Evolutionary conservation across 2,888 invertebrate genomes (phyloP).

Genomic region (Antheraea yamamai): DNA sequence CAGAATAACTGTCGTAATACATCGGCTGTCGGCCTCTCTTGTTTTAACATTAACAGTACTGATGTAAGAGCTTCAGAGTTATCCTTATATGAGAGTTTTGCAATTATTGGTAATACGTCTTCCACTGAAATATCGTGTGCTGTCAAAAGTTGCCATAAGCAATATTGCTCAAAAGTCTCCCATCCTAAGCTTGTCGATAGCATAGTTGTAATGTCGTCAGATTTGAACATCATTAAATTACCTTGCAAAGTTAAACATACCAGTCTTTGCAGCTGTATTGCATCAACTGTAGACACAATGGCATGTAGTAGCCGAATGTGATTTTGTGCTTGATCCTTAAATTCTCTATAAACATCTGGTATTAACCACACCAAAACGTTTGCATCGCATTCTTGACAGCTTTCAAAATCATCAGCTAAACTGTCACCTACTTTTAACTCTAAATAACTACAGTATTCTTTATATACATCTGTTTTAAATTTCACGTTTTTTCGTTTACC

Average conservation of each 20-base stretch:
- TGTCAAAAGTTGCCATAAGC: conserved; percentile 97
- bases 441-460: conserved; percentile 91
- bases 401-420: conserved; percentile 91
- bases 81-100: conserved; percentile 89
- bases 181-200: conserved; percentile 93
- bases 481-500: conserved; percentile 82
- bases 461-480: conserved; percentile 93
- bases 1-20: conserved; percentile 92
- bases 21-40: conserved; percentile 94
- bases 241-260: conserved; percentile 96
- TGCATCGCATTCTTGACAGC: conserved; percentile 94
- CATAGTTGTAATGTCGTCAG: conserved; percentile 88
- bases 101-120: conserved; percentile 88
- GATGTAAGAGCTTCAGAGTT: conserved; percentile 97
- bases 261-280: conserved; percentile 93
- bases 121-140: conserved; percentile 97
- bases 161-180: conserved; percentile 99
- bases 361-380: conserved; percentile 95
- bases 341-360: conserved; percentile 95
- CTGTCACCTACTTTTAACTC: conserved; percentile 88
- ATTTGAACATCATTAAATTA: conserved; percentile 90
- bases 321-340: conserved; percentile 92
- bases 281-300: conserved; percentile 95
- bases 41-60: conserved; percentile 94
- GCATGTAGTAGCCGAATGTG: conserved; percentile 93